Conservation (phyloP, 23 tunicate genomes). For the Clavelina lepadiformis region DNA sequence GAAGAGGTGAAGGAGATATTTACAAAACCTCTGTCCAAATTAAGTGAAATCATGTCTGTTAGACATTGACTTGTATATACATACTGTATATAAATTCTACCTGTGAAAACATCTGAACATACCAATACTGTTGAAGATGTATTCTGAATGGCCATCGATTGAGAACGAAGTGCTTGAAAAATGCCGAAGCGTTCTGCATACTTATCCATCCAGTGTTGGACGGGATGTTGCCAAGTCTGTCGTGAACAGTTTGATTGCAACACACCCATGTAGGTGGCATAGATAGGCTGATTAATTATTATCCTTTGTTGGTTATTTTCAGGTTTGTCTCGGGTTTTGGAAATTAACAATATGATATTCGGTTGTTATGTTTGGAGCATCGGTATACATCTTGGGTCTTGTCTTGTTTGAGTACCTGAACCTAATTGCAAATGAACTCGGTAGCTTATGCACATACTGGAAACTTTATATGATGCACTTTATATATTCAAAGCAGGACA, state of each 20-base stretch:
- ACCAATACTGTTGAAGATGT: conserved; percentile 49
- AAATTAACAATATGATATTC: neutral
- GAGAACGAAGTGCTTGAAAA: conserved; percentile 65
- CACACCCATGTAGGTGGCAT: conserved; percentile 16
- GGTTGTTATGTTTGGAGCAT: too few species aligned
- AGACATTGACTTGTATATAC: neutral
- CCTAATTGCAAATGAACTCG: too few species aligned
- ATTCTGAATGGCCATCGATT: conserved; percentile 79
- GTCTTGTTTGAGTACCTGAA: too few species aligned
- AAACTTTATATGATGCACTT: too few species aligned
- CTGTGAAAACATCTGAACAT: neutral
- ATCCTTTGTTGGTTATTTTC: neutral
- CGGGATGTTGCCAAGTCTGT: conserved; percentile 89
- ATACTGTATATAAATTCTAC: neutral
- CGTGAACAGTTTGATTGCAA: conserved; percentile 37
- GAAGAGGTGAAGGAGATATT: neutral
- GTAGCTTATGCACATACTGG: too few species aligned
- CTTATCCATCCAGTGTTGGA: conserved; percentile 71
- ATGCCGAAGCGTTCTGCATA: conserved; percentile 78
- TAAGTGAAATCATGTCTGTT: neutral
- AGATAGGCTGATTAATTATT: neutral
- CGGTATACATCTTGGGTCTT: too few species aligned
- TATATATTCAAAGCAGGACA: too few species aligned
- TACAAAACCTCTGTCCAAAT: too few species aligned
- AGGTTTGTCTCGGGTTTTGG: neutral